phyloP scores from a whole-genome alignment of 2,888 invertebrate genomes.

The Cephonodes hylas region DNA sequence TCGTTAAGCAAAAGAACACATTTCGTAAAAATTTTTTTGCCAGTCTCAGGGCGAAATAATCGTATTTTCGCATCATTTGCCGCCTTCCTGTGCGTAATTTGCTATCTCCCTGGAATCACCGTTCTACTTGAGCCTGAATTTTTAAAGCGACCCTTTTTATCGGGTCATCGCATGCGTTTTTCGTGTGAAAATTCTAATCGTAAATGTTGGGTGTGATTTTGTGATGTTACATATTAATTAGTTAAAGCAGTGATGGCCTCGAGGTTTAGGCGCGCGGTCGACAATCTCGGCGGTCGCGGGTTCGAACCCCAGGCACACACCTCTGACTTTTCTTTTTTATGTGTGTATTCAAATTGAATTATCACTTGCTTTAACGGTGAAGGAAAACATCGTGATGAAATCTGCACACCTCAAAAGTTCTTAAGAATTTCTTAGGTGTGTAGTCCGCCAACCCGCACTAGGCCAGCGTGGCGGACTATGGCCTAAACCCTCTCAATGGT shows the following conservation, averaged over 20 bases:
- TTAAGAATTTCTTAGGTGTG: too few species aligned
- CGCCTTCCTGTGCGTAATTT: conserved; percentile 62
- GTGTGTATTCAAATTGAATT: too few species aligned
- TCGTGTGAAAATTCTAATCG: not conserved
- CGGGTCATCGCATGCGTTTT: conserved; percentile 7
- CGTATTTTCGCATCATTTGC: conserved; percentile 69
- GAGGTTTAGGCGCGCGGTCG: too few species aligned
- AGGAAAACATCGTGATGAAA: too few species aligned
- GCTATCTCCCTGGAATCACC: conserved; percentile 57
- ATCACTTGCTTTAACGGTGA: too few species aligned
- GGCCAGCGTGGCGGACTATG: too few species aligned
- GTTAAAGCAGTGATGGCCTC: not conserved
- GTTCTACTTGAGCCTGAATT: conserved; percentile 31
- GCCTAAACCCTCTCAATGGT: too few species aligned
- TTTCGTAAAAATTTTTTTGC: conserved; percentile 64
- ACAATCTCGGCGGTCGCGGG: not conserved
- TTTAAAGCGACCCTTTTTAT: conserved; percentile 26
- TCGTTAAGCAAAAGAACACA: conserved; percentile 58
- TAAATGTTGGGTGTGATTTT: not conserved
- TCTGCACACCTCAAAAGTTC: too few species aligned
- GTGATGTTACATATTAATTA: not conserved
- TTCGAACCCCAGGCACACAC: too few species aligned
- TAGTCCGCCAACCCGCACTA: too few species aligned
- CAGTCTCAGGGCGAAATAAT: conserved; percentile 63
- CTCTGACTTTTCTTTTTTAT: too few species aligned